These are phyloP conservation scores for Oreonectes daqikongensis DNA, from an alignment of 2,797 vertebrate species.

Conservation along the genomic window DNA sequence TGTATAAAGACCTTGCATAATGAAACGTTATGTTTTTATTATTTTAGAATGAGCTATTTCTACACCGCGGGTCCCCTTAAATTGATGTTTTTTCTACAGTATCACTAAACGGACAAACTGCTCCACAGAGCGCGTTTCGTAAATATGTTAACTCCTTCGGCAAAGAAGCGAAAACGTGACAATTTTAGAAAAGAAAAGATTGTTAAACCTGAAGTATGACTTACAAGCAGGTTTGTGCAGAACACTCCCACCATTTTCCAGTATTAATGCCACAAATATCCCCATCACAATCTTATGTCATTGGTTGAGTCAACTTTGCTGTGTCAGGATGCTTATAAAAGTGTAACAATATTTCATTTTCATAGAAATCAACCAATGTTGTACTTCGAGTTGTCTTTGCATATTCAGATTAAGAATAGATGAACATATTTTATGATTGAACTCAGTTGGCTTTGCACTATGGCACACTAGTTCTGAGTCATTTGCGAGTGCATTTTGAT, in stretches of 20 bases:
- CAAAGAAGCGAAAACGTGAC: no score
- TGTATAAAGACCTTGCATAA: no score
- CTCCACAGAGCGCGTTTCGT: no score
- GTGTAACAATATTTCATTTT: neutral
- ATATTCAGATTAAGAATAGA: neutral
- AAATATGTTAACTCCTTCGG: no score
- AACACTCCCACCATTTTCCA: neutral
- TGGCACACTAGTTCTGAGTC: slow-evolving; percentile 10
- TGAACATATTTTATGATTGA: neutral
- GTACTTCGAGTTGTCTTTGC: neutral
- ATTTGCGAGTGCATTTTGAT: slow-evolving; percentile 20
- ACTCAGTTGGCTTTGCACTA: neutral
- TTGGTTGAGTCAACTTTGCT: neutral
- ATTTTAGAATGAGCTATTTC: no score
- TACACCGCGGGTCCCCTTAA: no score
- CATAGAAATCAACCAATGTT: neutral
- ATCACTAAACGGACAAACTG: no score
- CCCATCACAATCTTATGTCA: no score
- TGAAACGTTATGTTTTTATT: no score
- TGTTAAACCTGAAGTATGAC: neutral
- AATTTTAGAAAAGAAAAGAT: neutral
- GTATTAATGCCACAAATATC: neutral
- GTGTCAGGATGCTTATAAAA: neutral
- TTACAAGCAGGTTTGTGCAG: neutral
- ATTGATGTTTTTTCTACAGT: no score